A percentile compares a stretch with the other conserved stretches of the same genome.
phyloP scores from a whole-genome alignment of 2,888 invertebrate genomes.

The Cosmopolites sordidus region DNA sequence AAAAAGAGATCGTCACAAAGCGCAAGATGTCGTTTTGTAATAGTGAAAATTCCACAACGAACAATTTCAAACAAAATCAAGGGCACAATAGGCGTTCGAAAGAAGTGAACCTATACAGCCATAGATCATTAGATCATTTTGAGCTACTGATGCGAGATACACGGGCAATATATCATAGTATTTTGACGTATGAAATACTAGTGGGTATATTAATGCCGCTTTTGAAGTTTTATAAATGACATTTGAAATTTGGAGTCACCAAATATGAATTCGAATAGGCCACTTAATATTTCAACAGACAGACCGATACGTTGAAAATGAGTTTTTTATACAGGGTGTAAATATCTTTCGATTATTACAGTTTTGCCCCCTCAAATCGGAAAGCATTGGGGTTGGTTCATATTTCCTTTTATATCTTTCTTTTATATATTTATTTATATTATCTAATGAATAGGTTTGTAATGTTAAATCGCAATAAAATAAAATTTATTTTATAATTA shows the following conservation, averaged over 20 bases:
- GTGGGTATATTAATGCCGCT: conserved; percentile 40
- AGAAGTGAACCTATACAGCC: conserved; percentile 24
- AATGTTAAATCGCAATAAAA: no score
- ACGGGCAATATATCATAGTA: conserved; percentile 42
- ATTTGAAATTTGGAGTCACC: conserved; percentile 20
- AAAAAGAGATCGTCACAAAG: no score
- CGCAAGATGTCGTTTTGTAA: no score
- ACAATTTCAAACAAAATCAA: conserved; percentile 8
- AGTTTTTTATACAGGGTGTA: no score
- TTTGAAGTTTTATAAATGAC: conserved; percentile 40
- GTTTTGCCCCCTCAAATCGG: no score
- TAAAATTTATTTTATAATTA: no score
- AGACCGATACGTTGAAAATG: background rate
- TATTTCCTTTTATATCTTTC: no score
- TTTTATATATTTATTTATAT: no score
- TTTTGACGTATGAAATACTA: conserved; percentile 43
- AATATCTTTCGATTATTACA: no score
- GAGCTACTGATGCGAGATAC: conserved; percentile 40
- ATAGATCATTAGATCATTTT: conserved; percentile 42
- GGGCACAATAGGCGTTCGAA: conserved; percentile 16
- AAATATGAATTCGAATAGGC: conserved; percentile 8
- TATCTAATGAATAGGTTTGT: no score
- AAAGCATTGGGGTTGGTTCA: no score
- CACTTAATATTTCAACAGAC: conserved; percentile 4
- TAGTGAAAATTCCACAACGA: background rate